These are phyloP conservation scores for Neodiprion pinetum DNA, from an alignment of 1,140 invertebrate genomes.

Conservation along the genomic window DNA sequence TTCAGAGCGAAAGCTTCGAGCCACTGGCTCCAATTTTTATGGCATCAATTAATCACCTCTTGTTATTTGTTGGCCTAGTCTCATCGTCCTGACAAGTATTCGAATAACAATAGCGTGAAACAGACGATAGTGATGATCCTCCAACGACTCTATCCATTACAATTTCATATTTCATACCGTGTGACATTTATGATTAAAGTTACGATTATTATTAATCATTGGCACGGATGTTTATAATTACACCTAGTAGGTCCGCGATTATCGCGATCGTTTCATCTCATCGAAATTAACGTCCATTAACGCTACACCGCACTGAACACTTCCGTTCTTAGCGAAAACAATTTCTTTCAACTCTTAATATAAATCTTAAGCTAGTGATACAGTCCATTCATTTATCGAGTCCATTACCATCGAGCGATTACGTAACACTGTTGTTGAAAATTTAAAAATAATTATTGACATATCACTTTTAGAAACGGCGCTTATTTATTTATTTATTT, in stretches of 20 bases:
- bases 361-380: neutral
- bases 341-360: neutral
- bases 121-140: no score
- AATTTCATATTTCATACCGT: neutral
- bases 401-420: neutral
- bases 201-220: neutral
- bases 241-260: neutral
- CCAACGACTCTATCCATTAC: no score
- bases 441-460: slow-evolving; percentile 6
- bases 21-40: no score
- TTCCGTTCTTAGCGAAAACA: neutral
- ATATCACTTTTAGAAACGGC: slow-evolving; percentile 4
- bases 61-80: no score
- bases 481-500: neutral
- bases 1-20: no score
- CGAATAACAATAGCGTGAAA: no score
- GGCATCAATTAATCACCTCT: no score
- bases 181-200: neutral
- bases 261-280: neutral
- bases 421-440: neutral
- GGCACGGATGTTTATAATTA: neutral
- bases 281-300: neutral
- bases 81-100: no score
- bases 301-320: no score
- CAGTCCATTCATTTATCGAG: neutral